A percentile compares a stretch with the other conserved stretches of the same genome.
phyloP scores from a whole-genome alignment of 2,113 vertebrate genomes.

The Motacilla tschutschensis region DNA sequence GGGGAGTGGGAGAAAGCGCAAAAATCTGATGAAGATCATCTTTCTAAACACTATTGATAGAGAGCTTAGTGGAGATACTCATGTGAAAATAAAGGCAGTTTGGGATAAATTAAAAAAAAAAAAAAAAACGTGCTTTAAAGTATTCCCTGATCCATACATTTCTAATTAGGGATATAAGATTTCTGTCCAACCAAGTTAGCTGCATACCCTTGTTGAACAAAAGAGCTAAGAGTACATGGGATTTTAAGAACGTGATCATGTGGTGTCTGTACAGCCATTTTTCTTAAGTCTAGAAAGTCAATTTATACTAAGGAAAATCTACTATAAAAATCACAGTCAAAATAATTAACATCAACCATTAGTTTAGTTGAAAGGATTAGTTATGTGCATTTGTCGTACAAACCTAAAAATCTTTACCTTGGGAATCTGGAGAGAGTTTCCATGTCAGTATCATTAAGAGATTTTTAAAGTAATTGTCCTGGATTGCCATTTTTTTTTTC shows the following conservation, averaged over 20 bases:
- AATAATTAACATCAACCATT: not conserved
- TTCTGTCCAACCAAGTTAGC: not conserved
- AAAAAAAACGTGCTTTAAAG: not conserved
- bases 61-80: not conserved
- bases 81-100: not conserved
- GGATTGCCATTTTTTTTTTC: not conserved
- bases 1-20: not conserved
- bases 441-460: not conserved
- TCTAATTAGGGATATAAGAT: not conserved
- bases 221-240: not conserved
- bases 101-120: not conserved
- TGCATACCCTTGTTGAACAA: not conserved
- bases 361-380: not conserved
- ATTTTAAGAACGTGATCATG: not conserved
- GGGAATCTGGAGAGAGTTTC: not conserved
- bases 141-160: not conserved
- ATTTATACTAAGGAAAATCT: not conserved
- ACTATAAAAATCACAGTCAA: not conserved
- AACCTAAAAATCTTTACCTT: not conserved
- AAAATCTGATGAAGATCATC: not conserved
- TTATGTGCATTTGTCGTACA: not conserved
- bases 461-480: not conserved
- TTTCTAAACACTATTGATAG: not conserved
- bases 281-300: not conserved
- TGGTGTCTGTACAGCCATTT: not conserved